These are phyloP conservation scores for Sporophila hypoxantha DNA, from an alignment of 2,113 vertebrate species.

Conservation along the genomic window DNA sequence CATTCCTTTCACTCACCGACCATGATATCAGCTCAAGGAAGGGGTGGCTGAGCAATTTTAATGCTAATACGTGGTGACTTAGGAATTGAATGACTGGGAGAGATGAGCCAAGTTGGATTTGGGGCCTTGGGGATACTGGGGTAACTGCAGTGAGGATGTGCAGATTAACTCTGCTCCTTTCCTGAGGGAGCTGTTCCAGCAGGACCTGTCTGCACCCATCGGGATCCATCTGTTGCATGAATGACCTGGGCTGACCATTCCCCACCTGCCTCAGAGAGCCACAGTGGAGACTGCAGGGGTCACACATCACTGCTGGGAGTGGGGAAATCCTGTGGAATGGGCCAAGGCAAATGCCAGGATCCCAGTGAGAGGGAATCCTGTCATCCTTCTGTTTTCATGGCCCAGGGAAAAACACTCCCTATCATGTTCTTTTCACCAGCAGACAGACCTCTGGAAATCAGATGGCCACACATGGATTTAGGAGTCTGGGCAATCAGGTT, in stretches of 20 bases:
- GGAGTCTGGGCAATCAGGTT: not conserved
- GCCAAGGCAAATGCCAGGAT: not conserved
- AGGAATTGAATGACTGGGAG: not conserved
- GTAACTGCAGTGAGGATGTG: not conserved
- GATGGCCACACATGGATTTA: not conserved
- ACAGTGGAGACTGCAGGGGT: fast-evolving
- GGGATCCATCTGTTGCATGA: not conserved
- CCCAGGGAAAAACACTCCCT: not conserved
- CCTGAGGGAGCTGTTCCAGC: not conserved
- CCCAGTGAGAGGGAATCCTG: not conserved
- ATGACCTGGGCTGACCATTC: not conserved
- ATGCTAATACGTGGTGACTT: not conserved
- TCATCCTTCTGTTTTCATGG: not conserved
- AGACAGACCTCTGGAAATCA: not conserved
- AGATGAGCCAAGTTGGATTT: not conserved
- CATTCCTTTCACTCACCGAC: not conserved
- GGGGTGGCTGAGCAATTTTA: not conserved
- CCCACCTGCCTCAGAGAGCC: not conserved
- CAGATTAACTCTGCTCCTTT: not conserved
- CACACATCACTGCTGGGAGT: not conserved
- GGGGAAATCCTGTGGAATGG: not conserved
- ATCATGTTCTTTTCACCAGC: not conserved
- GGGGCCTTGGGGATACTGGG: not conserved
- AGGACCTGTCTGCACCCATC: not conserved
- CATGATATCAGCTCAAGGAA: not conserved